Conservation (phyloP, 2,888 invertebrate genomes). For the Druceiella hillmani region DNA sequence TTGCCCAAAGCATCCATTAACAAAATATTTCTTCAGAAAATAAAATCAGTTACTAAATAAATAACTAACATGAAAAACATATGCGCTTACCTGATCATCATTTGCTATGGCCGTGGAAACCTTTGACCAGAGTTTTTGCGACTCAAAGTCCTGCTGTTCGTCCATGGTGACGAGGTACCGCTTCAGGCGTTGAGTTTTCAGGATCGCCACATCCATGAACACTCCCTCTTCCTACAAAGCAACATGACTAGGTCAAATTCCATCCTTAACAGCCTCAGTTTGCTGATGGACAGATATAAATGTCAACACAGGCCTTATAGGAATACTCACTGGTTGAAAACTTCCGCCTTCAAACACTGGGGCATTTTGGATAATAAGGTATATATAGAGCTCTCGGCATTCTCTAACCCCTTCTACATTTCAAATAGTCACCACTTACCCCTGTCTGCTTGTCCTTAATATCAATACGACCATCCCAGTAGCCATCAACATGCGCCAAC, state of each 20-base stretch:
- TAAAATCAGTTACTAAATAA: too few relatives aligned
- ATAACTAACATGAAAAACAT: too few relatives aligned
- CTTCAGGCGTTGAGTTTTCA: slow-evolving; percentile 66
- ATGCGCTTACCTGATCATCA: slow-evolving; percentile 72
- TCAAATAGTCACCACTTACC: slow-evolving; percentile 41
- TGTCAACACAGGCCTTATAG: too few relatives aligned
- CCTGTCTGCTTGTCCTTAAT: slow-evolving; percentile 77
- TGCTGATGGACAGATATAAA: too few relatives aligned
- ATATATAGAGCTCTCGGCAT: background rate
- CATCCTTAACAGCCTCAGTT: background rate
- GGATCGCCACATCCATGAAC: slow-evolving; percentile 68
- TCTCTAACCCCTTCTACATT: background rate
- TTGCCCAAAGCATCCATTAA: too few relatives aligned
- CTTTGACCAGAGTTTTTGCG: slow-evolving; percentile 80
- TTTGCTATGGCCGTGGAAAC: slow-evolving; percentile 79
- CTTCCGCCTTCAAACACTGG: too few relatives aligned
- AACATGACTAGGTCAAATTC: too few relatives aligned
- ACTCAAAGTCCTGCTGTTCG: slow-evolving; percentile 74
- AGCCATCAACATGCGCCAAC: slow-evolving; percentile 77
- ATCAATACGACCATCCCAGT: slow-evolving; percentile 86
- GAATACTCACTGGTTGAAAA: too few relatives aligned
- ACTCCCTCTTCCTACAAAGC: slow-evolving; percentile 54
- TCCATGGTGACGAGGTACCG: slow-evolving; percentile 76
- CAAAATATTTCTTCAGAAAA: too few relatives aligned
- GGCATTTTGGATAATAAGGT: too few relatives aligned